Evolutionary conservation across 2,113 vertebrate species (phyloP).

Genomic region (Cyanoramphus novaezelandiae): DNA sequence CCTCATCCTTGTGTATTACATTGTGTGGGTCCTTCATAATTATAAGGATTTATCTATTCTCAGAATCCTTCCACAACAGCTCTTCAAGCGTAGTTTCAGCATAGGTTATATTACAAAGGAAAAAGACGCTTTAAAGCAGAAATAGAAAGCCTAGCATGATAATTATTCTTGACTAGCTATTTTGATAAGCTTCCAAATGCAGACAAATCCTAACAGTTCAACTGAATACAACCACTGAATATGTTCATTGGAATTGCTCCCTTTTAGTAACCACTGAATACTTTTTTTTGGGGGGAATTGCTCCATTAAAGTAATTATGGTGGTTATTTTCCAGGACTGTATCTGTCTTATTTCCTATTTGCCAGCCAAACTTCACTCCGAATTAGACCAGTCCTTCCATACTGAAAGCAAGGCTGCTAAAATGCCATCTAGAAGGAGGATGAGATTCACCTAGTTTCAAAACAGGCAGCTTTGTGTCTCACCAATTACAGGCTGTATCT

Average conservation of each 20-base stretch:
- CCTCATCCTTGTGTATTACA: background rate
- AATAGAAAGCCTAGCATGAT: background rate
- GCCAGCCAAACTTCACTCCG: background rate
- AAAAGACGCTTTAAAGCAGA: conserved; percentile 15
- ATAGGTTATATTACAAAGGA: background rate
- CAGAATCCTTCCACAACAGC: background rate
- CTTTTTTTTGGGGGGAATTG: background rate
- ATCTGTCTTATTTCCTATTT: background rate
- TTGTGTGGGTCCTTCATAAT: background rate
- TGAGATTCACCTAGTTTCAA: background rate
- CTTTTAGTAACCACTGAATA: background rate
- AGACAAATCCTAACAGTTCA: conserved; percentile 22
- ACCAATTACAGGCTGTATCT: background rate
- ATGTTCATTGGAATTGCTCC: background rate
- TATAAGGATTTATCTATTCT: background rate
- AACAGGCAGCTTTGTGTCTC: background rate
- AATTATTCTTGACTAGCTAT: conserved; percentile 17
- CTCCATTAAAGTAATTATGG: background rate
- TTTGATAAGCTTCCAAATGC: conserved; percentile 44
- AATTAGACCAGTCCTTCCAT: background rate
- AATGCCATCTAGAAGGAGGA: background rate
- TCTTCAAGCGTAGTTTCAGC: background rate
- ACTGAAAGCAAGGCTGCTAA: background rate
- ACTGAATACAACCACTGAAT: conserved; percentile 2
- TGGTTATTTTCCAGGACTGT: background rate